Conservation (phyloP, 1,140 invertebrate genomes). For the Apis dorsata region DNA sequence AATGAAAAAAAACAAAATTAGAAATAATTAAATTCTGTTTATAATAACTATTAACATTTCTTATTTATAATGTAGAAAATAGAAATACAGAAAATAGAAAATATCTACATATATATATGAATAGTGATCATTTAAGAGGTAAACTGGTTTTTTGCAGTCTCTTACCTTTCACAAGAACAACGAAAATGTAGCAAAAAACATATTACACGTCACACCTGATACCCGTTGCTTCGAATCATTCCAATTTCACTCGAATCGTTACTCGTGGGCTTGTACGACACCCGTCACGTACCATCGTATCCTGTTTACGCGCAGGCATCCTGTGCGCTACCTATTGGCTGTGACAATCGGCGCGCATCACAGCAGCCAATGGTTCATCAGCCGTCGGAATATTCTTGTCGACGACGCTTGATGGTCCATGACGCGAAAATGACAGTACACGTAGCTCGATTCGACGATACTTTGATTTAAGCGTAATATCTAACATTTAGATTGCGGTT, state of each 20-base stretch:
- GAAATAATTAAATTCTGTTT: too few species aligned
- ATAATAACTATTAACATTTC: too few species aligned
- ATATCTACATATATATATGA: too few species aligned
- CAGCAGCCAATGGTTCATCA: conserved; percentile 27
- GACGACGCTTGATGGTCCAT: conserved; percentile 35
- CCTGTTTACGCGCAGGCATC: conserved; percentile 24
- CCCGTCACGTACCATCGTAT: conserved; percentile 14
- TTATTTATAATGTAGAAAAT: too few species aligned
- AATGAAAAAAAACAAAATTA: too few species aligned
- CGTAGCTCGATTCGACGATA: conserved; percentile 14
- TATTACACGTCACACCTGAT: neutral
- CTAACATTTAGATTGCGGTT: neutral
- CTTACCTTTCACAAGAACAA: neutral
- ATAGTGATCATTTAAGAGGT: too few species aligned
- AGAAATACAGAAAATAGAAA: too few species aligned
- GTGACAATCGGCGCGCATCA: conserved; percentile 25
- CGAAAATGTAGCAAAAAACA: neutral
- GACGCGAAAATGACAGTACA: conserved; percentile 31
- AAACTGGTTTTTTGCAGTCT: neutral
- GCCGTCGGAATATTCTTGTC: conserved; percentile 38
- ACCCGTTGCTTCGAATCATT: neutral
- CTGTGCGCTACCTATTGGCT: conserved; percentile 18
- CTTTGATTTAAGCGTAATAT: neutral
- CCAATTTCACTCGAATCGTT: conserved; percentile 12
- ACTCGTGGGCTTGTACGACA: neutral